Base-by-base conservation (phyloP, 30 jellyfish, hydroid and myxozoan species). In the Hydractinia echinata region DNA sequence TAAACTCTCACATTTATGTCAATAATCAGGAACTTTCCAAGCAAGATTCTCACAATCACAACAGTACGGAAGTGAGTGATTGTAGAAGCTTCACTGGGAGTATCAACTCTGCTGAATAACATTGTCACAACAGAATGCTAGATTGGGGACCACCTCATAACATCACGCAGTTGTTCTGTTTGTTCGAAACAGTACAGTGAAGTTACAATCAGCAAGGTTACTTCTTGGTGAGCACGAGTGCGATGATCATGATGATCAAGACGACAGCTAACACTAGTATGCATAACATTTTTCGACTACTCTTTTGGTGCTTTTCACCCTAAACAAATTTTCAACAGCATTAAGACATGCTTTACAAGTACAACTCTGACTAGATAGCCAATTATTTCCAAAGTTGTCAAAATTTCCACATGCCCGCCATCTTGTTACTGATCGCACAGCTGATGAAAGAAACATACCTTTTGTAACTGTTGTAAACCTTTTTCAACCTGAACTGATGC, bases 271-370 rank as follows among this genome's bases (percentile, higher is more conserved):
- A 76, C 73, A 91, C 84, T 11, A 91, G 39, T n/a, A 91, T 91
- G 73, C 96, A 91, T 49, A 91, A 81, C 96, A 91, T 86, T 85
- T 91, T 91, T 13, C 98, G 86, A 61, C 88, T 87, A 56, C 89
- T 86, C 76, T 91, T 91, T 82, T 91, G 98, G 79, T 91, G 88
- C 61, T 86, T 86, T 73, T 91, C 98, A 18, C 95, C 91, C 98
- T 91, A 81, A 76, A 90, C 81, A 56, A 56, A 30, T 10, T 10
- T n/a, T 6, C 51, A 50, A 9, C 54, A 77, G 55, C 54, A 53
- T 14, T 54, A 2, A 18, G 4, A 30, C 4, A 9, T 56, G 44
- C 44, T 30, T 30, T 30, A 30, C 44, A 30, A 30, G 44, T 30
- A 30, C 44, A 30, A 30, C 44, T 30, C 44, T 30, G 44, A 30